Evolutionary conservation across 1,140 invertebrate species (phyloP).

Genomic region (Drosophila neocordata): DNA sequence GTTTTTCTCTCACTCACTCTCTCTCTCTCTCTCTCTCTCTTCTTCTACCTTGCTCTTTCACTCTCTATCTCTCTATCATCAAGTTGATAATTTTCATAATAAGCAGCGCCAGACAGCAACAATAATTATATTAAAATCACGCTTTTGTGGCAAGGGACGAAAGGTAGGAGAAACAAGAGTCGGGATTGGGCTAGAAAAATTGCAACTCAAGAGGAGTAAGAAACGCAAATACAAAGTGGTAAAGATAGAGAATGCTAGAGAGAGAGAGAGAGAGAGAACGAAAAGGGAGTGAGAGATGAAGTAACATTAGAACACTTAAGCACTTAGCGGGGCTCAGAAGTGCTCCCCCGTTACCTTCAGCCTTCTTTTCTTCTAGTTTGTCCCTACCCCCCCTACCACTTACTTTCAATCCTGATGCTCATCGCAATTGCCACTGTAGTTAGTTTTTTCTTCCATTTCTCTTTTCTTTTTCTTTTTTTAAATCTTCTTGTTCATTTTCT

Average conservation of each 20-base stretch:
- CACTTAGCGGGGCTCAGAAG: constrained; percentile 54
- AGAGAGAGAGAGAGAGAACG: background rate
- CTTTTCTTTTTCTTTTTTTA: constrained; percentile 13
- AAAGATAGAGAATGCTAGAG: background rate
- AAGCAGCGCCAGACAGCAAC: constrained; percentile 55
- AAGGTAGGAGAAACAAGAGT: background rate
- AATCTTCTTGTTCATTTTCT: constrained; percentile 5
- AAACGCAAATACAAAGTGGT: background rate
- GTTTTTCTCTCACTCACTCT: constrained; percentile 25
- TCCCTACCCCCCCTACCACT: background rate
- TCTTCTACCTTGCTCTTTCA: background rate
- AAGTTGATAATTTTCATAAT: constrained; percentile 73
- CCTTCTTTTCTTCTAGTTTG: background rate
- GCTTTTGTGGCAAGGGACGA: constrained; percentile 16
- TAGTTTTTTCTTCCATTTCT: constrained; percentile 20
- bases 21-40: constrained; percentile 28
- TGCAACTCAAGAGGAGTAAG: constrained; percentile 36
- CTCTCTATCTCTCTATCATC: constrained; percentile 35
- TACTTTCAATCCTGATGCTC: constrained; percentile 13
- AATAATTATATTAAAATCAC: constrained; percentile 65
- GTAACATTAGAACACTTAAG: constrained; percentile 77
- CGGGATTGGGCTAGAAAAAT: constrained; percentile 42
- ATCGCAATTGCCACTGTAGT: constrained; percentile 24
- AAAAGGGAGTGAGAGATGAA: constrained; percentile 42
- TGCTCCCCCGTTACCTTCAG: constrained; percentile 15